These are phyloP conservation scores for Gasterosteus nipponicus DNA, from an alignment of 2,113 vertebrate species.

Conservation along the genomic window DNA sequence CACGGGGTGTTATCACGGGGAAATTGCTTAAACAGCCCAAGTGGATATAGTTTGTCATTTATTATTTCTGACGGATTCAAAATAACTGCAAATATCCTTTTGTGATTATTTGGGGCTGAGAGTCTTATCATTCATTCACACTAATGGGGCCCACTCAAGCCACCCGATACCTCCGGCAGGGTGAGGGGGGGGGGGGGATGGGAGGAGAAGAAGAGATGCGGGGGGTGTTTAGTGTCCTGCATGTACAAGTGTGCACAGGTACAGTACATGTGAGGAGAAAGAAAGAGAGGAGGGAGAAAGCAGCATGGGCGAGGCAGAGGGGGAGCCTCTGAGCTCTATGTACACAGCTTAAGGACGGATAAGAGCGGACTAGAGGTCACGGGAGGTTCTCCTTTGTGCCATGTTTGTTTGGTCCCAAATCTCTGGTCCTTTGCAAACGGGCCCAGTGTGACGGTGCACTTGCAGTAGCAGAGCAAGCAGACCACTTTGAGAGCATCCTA, in stretches of 20 bases:
- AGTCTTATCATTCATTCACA: constrained; percentile 75
- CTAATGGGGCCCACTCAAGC: constrained; percentile 78
- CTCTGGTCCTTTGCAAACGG: constrained; percentile 41
- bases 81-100: constrained; percentile 78
- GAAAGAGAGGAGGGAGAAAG: background rate
- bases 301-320: background rate
- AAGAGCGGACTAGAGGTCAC: constrained; percentile 42
- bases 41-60: constrained; percentile 79
- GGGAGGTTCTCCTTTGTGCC: constrained; percentile 46
- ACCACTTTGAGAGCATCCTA: constrained; percentile 18
- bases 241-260: constrained; percentile 48
- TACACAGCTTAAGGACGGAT: constrained; percentile 35
- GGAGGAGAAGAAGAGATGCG: background rate
- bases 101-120: constrained; percentile 62
- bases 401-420: constrained; percentile 46
- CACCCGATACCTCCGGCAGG: constrained; percentile 69
- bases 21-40: constrained; percentile 83
- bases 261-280: constrained; percentile 17
- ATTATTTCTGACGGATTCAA: constrained; percentile 81
- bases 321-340: constrained; percentile 17
- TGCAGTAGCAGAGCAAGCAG: constrained; percentile 24
- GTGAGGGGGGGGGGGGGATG: background rate
- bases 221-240: constrained; percentile 26
- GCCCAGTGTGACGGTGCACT: constrained; percentile 37
- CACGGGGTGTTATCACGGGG: constrained; percentile 74